Evolutionary conservation across 2,113 vertebrate genomes (phyloP).

Genomic region (Chamaea fasciata): DNA sequence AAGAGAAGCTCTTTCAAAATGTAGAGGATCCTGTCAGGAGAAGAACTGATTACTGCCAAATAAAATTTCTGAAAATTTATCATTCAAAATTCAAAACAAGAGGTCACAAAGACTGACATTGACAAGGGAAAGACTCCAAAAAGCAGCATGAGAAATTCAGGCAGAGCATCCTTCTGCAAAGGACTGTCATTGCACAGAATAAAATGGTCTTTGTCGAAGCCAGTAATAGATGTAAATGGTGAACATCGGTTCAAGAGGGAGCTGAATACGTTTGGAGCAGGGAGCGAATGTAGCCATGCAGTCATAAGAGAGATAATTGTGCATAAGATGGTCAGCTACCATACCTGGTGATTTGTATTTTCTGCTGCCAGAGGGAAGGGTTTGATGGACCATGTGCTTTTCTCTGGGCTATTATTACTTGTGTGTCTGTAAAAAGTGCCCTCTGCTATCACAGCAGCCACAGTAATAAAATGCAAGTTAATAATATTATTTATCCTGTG

Average conservation of each 20-base stretch:
- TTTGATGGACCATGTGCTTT: conserved; percentile 28
- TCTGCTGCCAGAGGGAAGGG: not conserved
- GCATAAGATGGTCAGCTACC: conserved; percentile 24
- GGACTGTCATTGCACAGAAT: not conserved
- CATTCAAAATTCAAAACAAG: conserved; percentile 6
- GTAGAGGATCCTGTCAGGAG: not conserved
- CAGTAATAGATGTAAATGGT: conserved; percentile 10
- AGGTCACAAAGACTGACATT: not conserved
- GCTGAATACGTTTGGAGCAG: not conserved
- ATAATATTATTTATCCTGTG: conserved; percentile 38
- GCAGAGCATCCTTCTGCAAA: not conserved
- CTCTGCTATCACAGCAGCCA: not conserved
- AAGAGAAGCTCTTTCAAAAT: not conserved
- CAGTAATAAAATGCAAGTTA: conserved; percentile 29
- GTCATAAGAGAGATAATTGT: conserved; percentile 29
- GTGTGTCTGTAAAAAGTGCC: conserved; percentile 13
- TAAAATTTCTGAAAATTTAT: not conserved
- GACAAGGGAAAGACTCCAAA: not conserved
- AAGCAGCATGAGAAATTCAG: not conserved
- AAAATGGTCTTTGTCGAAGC: conserved; percentile 8
- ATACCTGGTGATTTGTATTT: conserved; percentile 45
- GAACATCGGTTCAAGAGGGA: not conserved
- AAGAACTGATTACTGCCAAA: not conserved
- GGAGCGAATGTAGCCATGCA: not conserved
- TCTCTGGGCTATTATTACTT: conserved; percentile 30